Evolutionary conservation across 35 echinoderm and acorn worm genomes (phyloP).

Genomic region (Ophioderma brevispina): DNA sequence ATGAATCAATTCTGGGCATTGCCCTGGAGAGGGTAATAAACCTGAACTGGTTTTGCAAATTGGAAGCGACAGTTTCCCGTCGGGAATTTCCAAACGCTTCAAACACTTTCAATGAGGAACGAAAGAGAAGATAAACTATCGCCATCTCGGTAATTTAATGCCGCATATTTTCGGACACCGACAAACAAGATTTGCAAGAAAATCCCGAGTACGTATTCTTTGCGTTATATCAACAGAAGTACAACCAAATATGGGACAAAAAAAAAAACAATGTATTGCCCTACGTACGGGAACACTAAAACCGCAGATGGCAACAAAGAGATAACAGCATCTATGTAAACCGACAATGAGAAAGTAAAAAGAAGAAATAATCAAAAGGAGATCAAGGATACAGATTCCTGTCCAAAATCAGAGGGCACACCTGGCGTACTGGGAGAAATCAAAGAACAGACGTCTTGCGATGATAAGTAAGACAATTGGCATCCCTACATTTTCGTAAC

Average conservation of each 20-base stretch:
- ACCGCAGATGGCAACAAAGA: background rate
- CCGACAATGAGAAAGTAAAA: background rate
- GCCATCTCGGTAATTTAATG: slow-evolving; percentile 39
- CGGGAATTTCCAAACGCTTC: slow-evolving; percentile 42
- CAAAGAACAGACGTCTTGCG: slow-evolving; percentile 50
- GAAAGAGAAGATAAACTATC: slow-evolving; percentile 33
- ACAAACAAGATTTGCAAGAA: slow-evolving; percentile 3
- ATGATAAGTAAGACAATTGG: slow-evolving; percentile 78
- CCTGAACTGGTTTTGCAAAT: slow-evolving; percentile 51
- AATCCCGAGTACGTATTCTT: slow-evolving; percentile 54
- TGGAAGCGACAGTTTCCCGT: too few species aligned
- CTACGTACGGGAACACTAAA: slow-evolving; percentile 26
- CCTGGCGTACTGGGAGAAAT: slow-evolving; percentile 53
- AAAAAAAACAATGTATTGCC: slow-evolving; percentile 46
- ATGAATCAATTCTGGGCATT: slow-evolving; percentile 23
- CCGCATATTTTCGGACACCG: slow-evolving; percentile 37
- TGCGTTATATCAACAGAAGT: slow-evolving; percentile 40
- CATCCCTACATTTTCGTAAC: slow-evolving; percentile 63
- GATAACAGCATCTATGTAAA: slow-evolving; percentile 26
- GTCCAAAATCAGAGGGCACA: slow-evolving; percentile 28
- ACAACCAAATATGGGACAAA: slow-evolving; percentile 22
- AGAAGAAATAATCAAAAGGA: background rate
- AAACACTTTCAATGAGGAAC: slow-evolving; percentile 23
- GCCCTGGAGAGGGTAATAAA: slow-evolving; percentile 76
- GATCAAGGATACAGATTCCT: slow-evolving; percentile 41